A percentile compares a stretch with the other conserved stretches of the same genome.
These are phyloP conservation scores for Etheostoma perlongum DNA, from an alignment of 2,797 vertebrate species.

Conservation along the genomic window DNA sequence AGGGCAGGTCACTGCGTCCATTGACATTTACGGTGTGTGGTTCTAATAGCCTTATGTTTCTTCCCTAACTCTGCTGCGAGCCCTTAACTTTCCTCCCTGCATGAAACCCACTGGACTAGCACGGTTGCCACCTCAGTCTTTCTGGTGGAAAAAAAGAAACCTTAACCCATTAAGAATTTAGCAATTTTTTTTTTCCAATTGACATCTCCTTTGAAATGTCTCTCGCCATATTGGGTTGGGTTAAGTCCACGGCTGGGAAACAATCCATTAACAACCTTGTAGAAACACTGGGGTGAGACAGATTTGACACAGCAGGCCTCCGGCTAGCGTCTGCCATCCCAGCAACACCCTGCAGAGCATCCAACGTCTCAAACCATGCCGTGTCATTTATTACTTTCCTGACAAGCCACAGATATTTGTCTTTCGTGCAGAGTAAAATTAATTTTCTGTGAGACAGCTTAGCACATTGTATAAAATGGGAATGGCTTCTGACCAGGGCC, in stretches of 20 bases:
- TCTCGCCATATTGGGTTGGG: conserved; percentile 26
- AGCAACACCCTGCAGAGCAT: conserved; percentile 47
- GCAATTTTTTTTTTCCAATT: conserved; percentile 39
- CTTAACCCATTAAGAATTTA: conserved; percentile 44
- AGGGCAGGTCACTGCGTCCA: conserved; percentile 54
- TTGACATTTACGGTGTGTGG: conserved; percentile 70
- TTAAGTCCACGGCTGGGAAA: conserved; percentile 46
- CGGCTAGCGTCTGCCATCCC: conserved; percentile 43
- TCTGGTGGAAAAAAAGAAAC: not conserved
- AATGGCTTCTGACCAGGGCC: conserved; percentile 57
- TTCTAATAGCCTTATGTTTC: conserved; percentile 63
- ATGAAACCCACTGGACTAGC: conserved; percentile 47
- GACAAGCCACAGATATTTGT: conserved; percentile 63
- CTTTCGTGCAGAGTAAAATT: conserved; percentile 59
- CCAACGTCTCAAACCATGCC: conserved; percentile 47
- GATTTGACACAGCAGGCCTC: conserved; percentile 59
- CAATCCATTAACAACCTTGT: conserved; percentile 54
- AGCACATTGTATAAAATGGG: conserved; percentile 49
- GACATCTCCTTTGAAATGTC: conserved; percentile 59
- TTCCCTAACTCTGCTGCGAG: conserved; percentile 37
- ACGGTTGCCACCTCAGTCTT: conserved; percentile 44
- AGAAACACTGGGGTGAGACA: conserved; percentile 61
- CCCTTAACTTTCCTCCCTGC: conserved; percentile 38
- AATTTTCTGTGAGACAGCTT: conserved; percentile 67
- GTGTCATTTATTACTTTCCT: conserved; percentile 68